Evolutionary conservation across 2,113 vertebrate species (phyloP).

Genomic region (Nycticebus coucang): DNA sequence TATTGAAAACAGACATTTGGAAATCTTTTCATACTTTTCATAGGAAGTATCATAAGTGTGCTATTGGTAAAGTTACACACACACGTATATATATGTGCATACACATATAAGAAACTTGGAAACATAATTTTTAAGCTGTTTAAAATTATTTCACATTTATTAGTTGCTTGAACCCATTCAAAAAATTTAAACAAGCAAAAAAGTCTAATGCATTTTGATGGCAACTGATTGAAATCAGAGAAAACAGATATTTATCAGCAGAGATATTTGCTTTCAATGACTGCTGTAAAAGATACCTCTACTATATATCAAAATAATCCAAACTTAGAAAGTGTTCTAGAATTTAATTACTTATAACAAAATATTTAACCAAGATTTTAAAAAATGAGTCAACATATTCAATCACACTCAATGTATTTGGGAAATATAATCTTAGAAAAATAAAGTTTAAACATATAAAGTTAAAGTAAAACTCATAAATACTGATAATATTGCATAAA

Average conservation of each 20-base stretch:
- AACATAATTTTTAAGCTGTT: not conserved
- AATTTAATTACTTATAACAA: not conserved
- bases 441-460: not conserved
- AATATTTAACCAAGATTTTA: not conserved
- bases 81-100: not conserved
- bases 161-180: not conserved
- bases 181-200: not conserved
- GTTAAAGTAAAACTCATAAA: slow-evolving; percentile 9
- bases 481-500: not conserved
- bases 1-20: not conserved
- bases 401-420: not conserved
- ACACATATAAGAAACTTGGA: not conserved
- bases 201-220: not conserved
- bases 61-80: not conserved
- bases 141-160: not conserved
- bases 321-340: not conserved
- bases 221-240: not conserved
- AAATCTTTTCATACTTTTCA: not conserved
- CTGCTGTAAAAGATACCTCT: not conserved
- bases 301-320: not conserved
- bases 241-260: not conserved
- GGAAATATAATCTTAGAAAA: too few relatives aligned
- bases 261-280: slow-evolving; percentile 18
- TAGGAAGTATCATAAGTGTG: not conserved
- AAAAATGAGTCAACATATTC: slow-evolving; percentile 7